A percentile compares a stretch with the other conserved stretches of the same genome.
Evolutionary conservation across 2,888 invertebrate genomes (phyloP).

Genomic region (Brachypterus glaber): DNA sequence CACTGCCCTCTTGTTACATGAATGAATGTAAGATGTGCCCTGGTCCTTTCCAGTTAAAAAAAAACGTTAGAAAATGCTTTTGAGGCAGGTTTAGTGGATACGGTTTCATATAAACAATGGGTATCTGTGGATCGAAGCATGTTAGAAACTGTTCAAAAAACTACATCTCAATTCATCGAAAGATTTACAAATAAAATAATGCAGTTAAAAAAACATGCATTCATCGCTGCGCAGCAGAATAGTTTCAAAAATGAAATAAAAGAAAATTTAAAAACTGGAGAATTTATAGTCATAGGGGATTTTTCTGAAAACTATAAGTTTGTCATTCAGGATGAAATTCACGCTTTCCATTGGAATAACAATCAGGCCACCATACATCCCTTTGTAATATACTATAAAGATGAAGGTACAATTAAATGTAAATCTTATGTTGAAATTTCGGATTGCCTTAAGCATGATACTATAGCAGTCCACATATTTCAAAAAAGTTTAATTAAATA

Average conservation of each 20-base stretch:
- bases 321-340: too few relatives aligned
- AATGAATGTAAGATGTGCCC: not conserved
- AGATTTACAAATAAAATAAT: too few relatives aligned
- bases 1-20: not conserved
- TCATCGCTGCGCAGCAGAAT: not conserved
- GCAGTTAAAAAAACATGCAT: not conserved
- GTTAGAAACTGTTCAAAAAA: too few relatives aligned
- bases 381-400: too few relatives aligned
- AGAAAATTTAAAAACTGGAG: not conserved
- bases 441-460: too few relatives aligned
- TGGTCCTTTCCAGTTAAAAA: not conserved
- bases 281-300: not conserved
- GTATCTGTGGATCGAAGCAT: too few relatives aligned
- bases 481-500: not conserved
- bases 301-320: not conserved
- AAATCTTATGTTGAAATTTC: too few relatives aligned
- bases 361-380: not conserved
- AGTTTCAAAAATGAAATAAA: not conserved
- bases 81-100: too few relatives aligned
- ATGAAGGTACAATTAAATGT: too few relatives aligned
- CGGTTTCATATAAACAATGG: too few relatives aligned
- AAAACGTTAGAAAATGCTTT: too few relatives aligned
- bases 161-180: too few relatives aligned
- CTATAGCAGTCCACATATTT: not conserved
- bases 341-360: not conserved